Base-by-base conservation (phyloP, 2,888 invertebrate species). In the Meteorus colon region DNA sequence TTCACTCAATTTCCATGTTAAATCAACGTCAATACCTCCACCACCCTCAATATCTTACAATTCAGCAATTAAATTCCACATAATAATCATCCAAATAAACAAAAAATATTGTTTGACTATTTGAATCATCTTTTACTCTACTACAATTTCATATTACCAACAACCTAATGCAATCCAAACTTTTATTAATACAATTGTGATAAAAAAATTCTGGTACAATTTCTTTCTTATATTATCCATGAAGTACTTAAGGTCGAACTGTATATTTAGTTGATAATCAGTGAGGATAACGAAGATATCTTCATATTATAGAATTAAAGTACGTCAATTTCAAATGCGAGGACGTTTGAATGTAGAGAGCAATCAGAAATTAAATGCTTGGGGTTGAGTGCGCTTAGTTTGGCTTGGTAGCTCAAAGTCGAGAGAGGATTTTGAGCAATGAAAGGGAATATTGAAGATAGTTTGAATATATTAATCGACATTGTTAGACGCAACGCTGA, bases 391-490 rank as follows among this genome's bases (percentile, higher is more conserved):
- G 55, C 5, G 8, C 2, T 1, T 4, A 55, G 55, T 24, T 24
- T 19, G 4, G 19, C 8, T 55, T 19, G n/a, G 16, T n/a, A 48
- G 4, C 14, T 48, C 16, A 14, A 16, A n/a, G n/a, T 4, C 10
- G n/a, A n/a, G n/a, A 48, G 48, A 4, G 48, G 6, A n/a, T n/a
- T 41, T n/a, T 14, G 16, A 48, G n/a, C n/a, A 48, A 48, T 48
- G 48, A 48, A 48, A 48, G 14, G 48, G 48, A 48, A 48, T 48
- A 48, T 48, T 14, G 55, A 24, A 8, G 19, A 55, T 19, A 19
- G 55, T 48, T 55, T 55, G 55, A 55, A 55, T 55, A 55, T 55
- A 55, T 55, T n/a, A 55, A 55, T 55, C n/a, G 55, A 55, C 55
- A 55, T 55, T 55, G 19, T 55, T 55, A 55, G 55, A 19, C 55